Evolutionary conservation across 2,888 invertebrate genomes (phyloP).

Genomic region (Parthenolecanium corni): DNA sequence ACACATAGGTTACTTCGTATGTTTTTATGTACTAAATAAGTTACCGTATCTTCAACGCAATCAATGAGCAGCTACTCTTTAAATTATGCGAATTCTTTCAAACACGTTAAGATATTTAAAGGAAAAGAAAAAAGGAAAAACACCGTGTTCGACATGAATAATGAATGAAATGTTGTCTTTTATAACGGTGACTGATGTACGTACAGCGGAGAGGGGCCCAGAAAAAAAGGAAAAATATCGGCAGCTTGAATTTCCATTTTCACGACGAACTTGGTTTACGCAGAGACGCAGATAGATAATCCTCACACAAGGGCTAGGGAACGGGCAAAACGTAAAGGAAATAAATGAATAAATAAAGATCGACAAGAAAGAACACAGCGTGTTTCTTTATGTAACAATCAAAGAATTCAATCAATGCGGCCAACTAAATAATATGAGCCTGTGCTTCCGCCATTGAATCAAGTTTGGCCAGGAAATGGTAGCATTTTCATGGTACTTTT

Average conservation of each 20-base stretch:
- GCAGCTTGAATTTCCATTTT: slow-evolving; percentile 26
- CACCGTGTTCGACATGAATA: slow-evolving; percentile 27
- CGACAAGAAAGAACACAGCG: neutral
- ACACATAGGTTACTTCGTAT: too few species aligned
- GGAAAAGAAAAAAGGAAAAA: too few species aligned
- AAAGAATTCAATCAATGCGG: slow-evolving; percentile 5
- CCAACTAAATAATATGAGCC: too few species aligned
- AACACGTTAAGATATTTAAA: slow-evolving; percentile 19
- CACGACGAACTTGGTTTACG: slow-evolving; percentile 21
- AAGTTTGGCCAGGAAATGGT: too few species aligned
- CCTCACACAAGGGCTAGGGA: too few species aligned
- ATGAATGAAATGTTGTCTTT: slow-evolving; percentile 27
- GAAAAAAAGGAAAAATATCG: slow-evolving; percentile 13
- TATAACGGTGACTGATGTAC: slow-evolving; percentile 16
- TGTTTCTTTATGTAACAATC: slow-evolving; percentile 15
- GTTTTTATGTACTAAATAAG: too few species aligned
- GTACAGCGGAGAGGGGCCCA: neutral
- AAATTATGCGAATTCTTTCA: slow-evolving; percentile 24
- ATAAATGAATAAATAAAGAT: neutral
- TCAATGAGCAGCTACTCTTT: too few species aligned
- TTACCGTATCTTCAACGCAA: too few species aligned
- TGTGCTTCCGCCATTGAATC: too few species aligned
- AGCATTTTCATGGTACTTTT: too few species aligned
- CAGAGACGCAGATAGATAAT: neutral
- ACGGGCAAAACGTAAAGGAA: neutral